Base-by-base conservation (phyloP, 2,797 vertebrate species). In the Notolabrus celidotus region DNA sequence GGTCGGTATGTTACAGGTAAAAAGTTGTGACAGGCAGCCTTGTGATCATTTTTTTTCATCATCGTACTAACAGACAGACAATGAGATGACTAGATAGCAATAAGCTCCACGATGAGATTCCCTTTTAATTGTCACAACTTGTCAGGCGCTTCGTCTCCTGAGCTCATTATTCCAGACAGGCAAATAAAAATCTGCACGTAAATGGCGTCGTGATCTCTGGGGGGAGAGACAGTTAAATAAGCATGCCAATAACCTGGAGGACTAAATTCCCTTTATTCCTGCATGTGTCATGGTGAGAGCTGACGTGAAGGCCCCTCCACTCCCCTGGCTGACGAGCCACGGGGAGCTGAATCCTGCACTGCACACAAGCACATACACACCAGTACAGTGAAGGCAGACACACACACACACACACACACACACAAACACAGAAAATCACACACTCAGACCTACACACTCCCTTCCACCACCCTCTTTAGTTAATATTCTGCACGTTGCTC, bases 81-180 rank as follows among this genome's bases (percentile, higher is more conserved):
- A 80, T 55, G 76, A 76, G 61, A 68, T 56, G 81, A 86, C 80
- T 82, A 51, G 63, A 86, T 77, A 74, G 71, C 87, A 87, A 82
- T 90, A 87, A 87, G 87, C 43, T 64, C 50, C 43, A 58, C 74
- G 45, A 87, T 73, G 82, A 87, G 66, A 88, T 86, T 89, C 77
- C 58, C 74, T 91, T 93, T 91, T 93, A 92, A 94, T 92, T 93
- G 92, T 92, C 88, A 90, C 83, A 52, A 75, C 88, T 86, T 93
- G 89, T 92, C 92, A 93, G 79, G 47, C 10, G 56, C 81, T 79
- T 77, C 80, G 65, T 81, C 83, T 85, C 70, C 14, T n/a, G 58
- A 67, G 82, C 87, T 91, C 82, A 89, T 92, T 87, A 91, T 88
- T 87, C 78, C 62, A 88, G 83, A 91, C 79, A 81, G 74, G 75